Evolutionary conservation across 1,140 invertebrate species (phyloP).

Genomic region (Drosophila sproati): DNA sequence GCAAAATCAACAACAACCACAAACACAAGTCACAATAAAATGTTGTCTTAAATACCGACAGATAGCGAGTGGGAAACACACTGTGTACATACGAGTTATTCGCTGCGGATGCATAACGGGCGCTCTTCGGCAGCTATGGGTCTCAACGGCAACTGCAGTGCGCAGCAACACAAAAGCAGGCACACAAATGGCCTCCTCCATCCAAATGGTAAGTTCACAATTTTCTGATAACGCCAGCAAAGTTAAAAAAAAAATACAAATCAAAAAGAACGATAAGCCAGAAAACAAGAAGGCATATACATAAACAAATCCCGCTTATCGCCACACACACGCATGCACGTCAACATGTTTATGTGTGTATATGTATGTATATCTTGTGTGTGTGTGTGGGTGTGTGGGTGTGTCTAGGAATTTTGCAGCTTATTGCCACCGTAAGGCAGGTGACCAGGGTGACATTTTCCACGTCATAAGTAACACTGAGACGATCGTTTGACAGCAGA

Average conservation of each 20-base stretch:
- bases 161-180: slow-evolving; percentile 32
- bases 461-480: no score
- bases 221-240: slow-evolving; percentile 34
- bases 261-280: no score
- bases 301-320: slow-evolving; percentile 13
- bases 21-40: not conserved
- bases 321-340: slow-evolving; percentile 4
- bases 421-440: slow-evolving; percentile 45
- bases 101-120: slow-evolving; percentile 32
- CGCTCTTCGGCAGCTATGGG: slow-evolving; percentile 46
- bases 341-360: not conserved
- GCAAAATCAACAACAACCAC: not conserved
- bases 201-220: slow-evolving; percentile 60
- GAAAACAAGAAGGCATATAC: not conserved
- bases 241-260: not conserved
- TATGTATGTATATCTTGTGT: not conserved
- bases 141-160: slow-evolving; percentile 45
- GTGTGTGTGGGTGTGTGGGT: slow-evolving; percentile 22
- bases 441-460: not conserved
- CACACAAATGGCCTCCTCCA: slow-evolving; percentile 34
- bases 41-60: slow-evolving; percentile 19
- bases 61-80: slow-evolving; percentile 1
- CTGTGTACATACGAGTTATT: not conserved
- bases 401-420: slow-evolving; percentile 9
- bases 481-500: no score